Evolutionary conservation across 2,113 vertebrate species (phyloP).

Genomic region (Turdus rufiventris): DNA sequence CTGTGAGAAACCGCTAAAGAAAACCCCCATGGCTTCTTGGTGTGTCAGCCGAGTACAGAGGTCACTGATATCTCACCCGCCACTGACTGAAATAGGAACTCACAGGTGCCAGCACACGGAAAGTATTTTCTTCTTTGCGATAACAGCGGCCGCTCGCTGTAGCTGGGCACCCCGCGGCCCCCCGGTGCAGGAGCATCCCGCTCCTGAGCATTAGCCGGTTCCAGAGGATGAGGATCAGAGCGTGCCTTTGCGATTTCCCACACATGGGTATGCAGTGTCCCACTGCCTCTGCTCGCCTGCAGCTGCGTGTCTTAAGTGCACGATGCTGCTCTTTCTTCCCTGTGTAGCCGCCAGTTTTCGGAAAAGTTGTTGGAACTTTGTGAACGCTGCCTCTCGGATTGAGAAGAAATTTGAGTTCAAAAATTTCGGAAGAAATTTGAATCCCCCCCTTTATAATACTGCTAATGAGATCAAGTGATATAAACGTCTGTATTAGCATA

Average conservation of each 20-base stretch:
- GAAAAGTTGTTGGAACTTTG: background rate
- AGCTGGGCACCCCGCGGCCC: too few relatives aligned
- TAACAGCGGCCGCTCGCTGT: background rate
- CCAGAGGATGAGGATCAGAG: background rate
- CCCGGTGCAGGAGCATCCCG: background rate
- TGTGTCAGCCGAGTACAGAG: background rate
- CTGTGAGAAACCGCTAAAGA: background rate
- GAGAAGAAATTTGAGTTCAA: background rate
- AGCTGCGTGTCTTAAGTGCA: accelerated
- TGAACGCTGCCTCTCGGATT: background rate
- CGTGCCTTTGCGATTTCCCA: background rate
- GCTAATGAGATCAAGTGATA: background rate
- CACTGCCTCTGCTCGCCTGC: background rate
- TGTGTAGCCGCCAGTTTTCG: background rate
- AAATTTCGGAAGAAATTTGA: background rate
- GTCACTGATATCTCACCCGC: background rate
- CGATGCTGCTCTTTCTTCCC: accelerated
- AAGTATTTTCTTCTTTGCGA: background rate
- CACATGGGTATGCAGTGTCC: accelerated
- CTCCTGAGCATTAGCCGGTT: background rate
- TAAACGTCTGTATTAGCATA: too few relatives aligned
- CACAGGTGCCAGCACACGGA: background rate
- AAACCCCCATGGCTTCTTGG: background rate
- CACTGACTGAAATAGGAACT: background rate
- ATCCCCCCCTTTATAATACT: accelerated